A percentile compares a stretch with the other conserved stretches of the same genome.
Evolutionary conservation across 2,888 invertebrate species (phyloP).

Genomic region (Melipona bicolor): DNA sequence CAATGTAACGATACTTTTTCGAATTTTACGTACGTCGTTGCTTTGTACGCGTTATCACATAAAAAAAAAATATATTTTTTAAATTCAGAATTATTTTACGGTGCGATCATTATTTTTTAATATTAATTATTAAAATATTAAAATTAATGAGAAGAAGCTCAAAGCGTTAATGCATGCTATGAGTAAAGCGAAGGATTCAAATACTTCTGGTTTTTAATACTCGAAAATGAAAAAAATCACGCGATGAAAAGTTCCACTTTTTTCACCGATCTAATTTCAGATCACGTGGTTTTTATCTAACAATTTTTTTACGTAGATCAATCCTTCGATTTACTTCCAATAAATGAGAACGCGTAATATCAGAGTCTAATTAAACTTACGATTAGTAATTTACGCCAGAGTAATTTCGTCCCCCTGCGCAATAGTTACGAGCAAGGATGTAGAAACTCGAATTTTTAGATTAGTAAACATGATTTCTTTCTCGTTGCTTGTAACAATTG

Average conservation of each 20-base stretch:
- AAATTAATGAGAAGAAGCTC: background rate
- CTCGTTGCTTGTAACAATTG: slow-evolving; percentile 20
- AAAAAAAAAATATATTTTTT: background rate
- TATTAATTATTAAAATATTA: background rate
- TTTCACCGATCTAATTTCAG: background rate
- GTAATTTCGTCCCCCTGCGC: slow-evolving; percentile 34
- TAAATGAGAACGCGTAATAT: background rate
- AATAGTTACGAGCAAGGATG: slow-evolving; percentile 18
- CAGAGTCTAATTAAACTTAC: slow-evolving; percentile 26
- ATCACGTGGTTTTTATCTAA: background rate
- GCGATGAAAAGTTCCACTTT: background rate
- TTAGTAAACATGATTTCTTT: slow-evolving; percentile 6
- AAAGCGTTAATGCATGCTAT: background rate
- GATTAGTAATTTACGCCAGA: slow-evolving; percentile 3
- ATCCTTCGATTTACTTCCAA: background rate
- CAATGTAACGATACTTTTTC: background rate
- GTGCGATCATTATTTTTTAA: background rate
- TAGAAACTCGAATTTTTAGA: background rate
- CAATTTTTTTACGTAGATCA: background rate
- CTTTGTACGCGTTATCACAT: background rate
- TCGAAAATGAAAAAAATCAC: background rate
- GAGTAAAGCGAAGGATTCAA: background rate
- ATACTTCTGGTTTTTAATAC: background rate
- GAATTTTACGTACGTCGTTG: background rate
- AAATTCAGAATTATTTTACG: background rate